phyloP scores from a whole-genome alignment of 2,113 vertebrate species.

The Elaphurus davidianus region DNA sequence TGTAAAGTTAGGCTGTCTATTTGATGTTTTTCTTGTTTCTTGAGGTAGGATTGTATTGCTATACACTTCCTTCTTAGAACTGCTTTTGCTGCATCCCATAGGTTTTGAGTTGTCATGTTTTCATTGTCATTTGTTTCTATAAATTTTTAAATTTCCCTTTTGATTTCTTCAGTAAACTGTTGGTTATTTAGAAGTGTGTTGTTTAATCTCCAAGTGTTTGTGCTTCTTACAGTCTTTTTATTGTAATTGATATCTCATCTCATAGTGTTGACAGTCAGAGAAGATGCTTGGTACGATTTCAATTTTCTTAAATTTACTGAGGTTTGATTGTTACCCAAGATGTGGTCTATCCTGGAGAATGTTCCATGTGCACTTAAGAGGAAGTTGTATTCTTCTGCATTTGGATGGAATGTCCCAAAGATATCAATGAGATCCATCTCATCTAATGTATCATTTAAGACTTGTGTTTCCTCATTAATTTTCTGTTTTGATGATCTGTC shows the following conservation, averaged over 20 bases:
- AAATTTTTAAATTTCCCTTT: too few species aligned
- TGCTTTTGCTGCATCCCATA: too few species aligned
- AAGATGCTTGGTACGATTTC: background rate
- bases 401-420: background rate
- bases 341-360: background rate
- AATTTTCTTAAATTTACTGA: background rate
- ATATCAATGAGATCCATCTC: background rate
- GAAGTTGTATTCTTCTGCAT: background rate
- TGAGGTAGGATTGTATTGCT: too few species aligned
- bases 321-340: background rate
- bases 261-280: background rate
- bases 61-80: too few species aligned
- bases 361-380: background rate
- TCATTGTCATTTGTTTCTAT: too few species aligned
- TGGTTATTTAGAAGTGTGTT: too few species aligned
- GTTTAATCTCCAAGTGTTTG: too few species aligned
- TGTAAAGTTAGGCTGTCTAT: too few species aligned
- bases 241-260: background rate
- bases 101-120: too few species aligned
- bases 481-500: background rate
- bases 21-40: too few species aligned
- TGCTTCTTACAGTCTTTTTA: background rate
- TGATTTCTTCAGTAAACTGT: too few species aligned
- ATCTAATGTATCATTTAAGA: background rate
- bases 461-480: background rate